phyloP scores from a whole-genome alignment of 2,113 vertebrate genomes.

The Shinisaurus crocodilurus region DNA sequence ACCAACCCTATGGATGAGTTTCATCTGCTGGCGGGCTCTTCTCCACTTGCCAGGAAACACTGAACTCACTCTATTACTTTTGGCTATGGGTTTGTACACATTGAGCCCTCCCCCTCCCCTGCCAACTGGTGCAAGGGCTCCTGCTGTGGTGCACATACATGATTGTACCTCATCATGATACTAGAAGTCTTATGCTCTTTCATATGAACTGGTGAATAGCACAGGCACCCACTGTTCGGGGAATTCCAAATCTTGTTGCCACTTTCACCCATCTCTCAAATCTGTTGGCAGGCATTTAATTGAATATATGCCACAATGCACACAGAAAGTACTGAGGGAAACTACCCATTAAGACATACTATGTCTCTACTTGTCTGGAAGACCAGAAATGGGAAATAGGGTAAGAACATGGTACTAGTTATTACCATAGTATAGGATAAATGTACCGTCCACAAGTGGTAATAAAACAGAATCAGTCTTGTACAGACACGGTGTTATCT shows the following conservation, averaged over 20 bases:
- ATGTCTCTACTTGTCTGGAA: neutral
- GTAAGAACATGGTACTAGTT: neutral
- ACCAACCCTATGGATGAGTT: neutral
- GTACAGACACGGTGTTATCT: neutral
- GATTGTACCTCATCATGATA: neutral
- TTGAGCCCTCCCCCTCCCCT: neutral
- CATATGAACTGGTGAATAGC: neutral
- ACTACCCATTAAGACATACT: neutral
- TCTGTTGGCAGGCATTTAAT: neutral
- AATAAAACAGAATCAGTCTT: neutral
- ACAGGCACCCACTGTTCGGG: neutral
- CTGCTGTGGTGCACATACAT: neutral
- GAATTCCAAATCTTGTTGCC: neutral
- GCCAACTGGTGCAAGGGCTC: neutral
- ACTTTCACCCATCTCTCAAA: neutral
- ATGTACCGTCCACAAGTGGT: neutral
- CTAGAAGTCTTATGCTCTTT: neutral
- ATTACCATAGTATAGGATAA: neutral
- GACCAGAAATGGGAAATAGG: neutral
- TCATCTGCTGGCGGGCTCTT: neutral
- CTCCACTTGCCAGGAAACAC: neutral
- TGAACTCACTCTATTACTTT: neutral
- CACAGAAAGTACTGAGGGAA: neutral
- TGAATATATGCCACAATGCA: neutral
- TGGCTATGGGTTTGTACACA: neutral